Conservation (phyloP, 2,888 invertebrate species). For the Lithophane semibrunnea region DNA sequence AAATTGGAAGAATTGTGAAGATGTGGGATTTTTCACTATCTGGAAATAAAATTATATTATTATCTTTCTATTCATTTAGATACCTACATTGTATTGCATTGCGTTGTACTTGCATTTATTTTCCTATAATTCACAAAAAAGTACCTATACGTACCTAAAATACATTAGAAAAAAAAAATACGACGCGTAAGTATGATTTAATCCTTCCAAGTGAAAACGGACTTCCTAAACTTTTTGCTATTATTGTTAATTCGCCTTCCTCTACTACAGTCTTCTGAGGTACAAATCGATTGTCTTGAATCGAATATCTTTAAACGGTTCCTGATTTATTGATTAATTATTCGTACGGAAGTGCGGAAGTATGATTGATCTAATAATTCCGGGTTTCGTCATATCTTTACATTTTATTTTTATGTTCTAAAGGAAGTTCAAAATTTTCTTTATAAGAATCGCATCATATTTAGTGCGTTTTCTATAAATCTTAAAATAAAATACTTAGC, state of each 20-base stretch:
- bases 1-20: not conserved
- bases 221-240: conserved; percentile 40
- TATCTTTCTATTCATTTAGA: not conserved
- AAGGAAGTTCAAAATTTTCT: conserved; percentile 36
- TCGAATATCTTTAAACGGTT: conserved; percentile 45
- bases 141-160: too few relatives aligned
- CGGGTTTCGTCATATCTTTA: conserved; percentile 32
- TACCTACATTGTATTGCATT: not conserved
- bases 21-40: not conserved
- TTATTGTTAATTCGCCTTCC: conserved; percentile 22
- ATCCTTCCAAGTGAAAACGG: not conserved
- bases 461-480: not conserved
- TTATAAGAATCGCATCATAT: not conserved
- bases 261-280: conserved; percentile 44
- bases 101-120: not conserved
- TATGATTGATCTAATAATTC: conserved; percentile 42
- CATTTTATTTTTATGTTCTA: not conserved
- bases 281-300: conserved; percentile 41
- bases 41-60: not conserved
- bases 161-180: too few relatives aligned
- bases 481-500: not conserved
- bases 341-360: conserved; percentile 54
- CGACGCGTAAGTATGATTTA: not conserved
- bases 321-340: conserved; percentile 46
- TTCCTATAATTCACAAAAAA: too few relatives aligned